Base-by-base conservation (phyloP, 1,140 invertebrate genomes). In the Phortica variegata region DNA sequence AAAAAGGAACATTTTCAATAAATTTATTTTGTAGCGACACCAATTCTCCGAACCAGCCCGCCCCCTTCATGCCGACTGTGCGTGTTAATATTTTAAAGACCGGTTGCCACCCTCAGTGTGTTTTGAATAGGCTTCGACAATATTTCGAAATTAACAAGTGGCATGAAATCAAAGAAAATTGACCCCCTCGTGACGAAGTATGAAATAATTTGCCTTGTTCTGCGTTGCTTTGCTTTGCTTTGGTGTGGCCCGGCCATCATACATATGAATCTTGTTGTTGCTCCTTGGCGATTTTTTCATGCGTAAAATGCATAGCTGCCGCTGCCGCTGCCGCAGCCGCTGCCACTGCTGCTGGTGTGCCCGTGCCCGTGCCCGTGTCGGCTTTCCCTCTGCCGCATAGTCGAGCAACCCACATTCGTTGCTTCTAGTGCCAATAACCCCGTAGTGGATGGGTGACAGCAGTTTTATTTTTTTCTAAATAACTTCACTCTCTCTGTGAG, bases 91-190 rank as follows among this genome's bases (percentile, higher is more conserved):
- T 57, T 60, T 45, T 49, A 63, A 63, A 47, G 53, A 57, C 56
- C 56, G 57, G 57, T 63, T 63, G 43, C 45, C 57, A 59, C 47
- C 57, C 46, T 31, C 36, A n/a, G n/a, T 33, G 26, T 52, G 43
- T 31, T 49, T 61, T 37, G 52, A n/a, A n/a, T n/a, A n/a, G n/a
- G n/a, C n/a, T n/a, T n/a, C n/a, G n/a, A n/a, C n/a, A n/a, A n/a
- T 44, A 59, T 59, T 57, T 54, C 33, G 48, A 66, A 61, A 65
- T 65, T 62, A 66, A 65, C 59, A 51, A 60, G 53, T 51, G 49
- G 53, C 53, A 33, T 39, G 63, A 53, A 68, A 66, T 66, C 53
- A 66, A 60, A 62, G 48, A 66, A n/a, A 66, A 57, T 44, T 68
- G 56, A 66, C 63, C 56, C 56, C n/a, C 49, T 19, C 38, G 3